Base-by-base conservation (phyloP, 2,888 invertebrate species). In the Cordilura impudica region DNA sequence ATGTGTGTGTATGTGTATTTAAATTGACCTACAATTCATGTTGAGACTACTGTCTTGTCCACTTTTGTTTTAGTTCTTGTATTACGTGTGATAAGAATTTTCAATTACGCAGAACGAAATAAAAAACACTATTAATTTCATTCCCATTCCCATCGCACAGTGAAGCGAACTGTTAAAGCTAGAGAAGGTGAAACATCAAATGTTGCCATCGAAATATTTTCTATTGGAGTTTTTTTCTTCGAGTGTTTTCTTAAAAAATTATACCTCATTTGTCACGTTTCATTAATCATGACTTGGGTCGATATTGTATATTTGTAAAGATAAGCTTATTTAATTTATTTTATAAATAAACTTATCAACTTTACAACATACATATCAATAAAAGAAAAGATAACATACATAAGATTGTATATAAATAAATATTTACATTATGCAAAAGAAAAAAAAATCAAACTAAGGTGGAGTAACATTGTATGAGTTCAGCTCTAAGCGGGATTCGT, bases 41-140 rank as follows among this genome's bases (percentile, higher is more conserved):
- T 58, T 14, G 1, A 26, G 21, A 5, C 8, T 53, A 53, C 14
- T 35, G 16, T 14, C 43, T 66, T 43, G 21, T 53, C 4, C 16
- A 26, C 16, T 39, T 45, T 43, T 23, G 45, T 23, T 45, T 26
- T 16, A 18, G 10, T 39, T n/a, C 16, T 4, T 47, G 14, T 49
- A 53, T 23, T 56, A 12, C 35, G 43, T 71, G 71, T 61, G 71
- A 63, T 71, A 63, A 54, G 71, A 71, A 71, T 71, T 71, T 71
- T 63, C 45, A 71, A 71, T 71, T 63, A 54, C 54, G 39, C 19
- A 23, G 2, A n/a, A 26, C 5, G 10, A 31, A 14, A 63, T n/a
- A 49, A 47, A 49, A 35, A 63, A 49, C 26, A 12, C 12, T 49
- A n/a, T 63, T 63, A 63, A 63, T 45, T 54, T 71, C 45, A 12